Evolutionary conservation across 2,888 invertebrate genomes (phyloP), one percentile per base, ranked within the genome.

Genomic region (Coelopa pilipes): DNA sequence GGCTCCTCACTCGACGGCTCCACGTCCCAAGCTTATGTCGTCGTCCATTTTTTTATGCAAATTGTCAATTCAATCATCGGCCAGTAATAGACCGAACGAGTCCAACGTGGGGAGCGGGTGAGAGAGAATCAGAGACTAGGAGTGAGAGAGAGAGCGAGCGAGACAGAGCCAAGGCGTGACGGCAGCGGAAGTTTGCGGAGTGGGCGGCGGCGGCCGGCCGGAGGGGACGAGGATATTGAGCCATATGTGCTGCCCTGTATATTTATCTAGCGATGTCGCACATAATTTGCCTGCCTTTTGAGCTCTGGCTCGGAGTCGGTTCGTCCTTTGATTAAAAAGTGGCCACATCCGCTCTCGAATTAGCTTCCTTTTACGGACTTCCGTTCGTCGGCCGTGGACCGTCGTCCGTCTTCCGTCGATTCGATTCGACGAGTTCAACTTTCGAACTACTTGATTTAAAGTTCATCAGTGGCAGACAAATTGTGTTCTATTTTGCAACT

Each of bases 301-400:
- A 47, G 19, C 24, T 65, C 46, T 13, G 55, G 11, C 57, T 68
- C 34, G 34, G 34, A 34, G 34, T 34, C 34, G 57, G 67, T 50
- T 46, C 62, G 68, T 49, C 45, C 66, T 62, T 34, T 70, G 67
- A 71, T 74, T 71, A 71, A 67, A 69, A 74, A 67, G 47, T 72
- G 55, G 62, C 68, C 71, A 74, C 71, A 67, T 72, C 69, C 72
- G 46, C 57, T 67, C 53, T 74, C 53, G 71, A 74, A 74, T 71
- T 74, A 67, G 47, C 70, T 74, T 62, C 53, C 65, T 49, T 55
- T 49, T 46, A 24, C 15, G 2, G 53, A 60, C 34, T 62, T n/a
- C 49, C 50, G 46, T 49, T 49, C 21, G 46, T 45, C 12, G 11
- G 13, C 17, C 60, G 21, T 60, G 17, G n/a, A 34, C 9, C 17